Evolutionary conservation across 2,888 invertebrate species (phyloP), one percentile per base, ranked within the genome.

Genomic region (Coremacera marginata): DNA sequence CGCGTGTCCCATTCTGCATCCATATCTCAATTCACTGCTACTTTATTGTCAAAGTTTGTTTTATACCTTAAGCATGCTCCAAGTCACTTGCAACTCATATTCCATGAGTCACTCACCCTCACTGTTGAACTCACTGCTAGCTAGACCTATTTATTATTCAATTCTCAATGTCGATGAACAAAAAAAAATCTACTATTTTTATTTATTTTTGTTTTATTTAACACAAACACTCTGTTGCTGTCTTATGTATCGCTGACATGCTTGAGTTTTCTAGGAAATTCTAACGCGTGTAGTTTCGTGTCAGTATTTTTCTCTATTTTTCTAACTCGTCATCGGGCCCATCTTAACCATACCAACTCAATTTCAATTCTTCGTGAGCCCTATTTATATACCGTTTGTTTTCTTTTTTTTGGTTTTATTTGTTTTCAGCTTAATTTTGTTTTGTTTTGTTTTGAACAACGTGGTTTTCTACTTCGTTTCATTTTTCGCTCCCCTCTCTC

Each of bases 151-250:
- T 7, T 37, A 37, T 37, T 37, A 37, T 37, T 37, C 37, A 7
- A 37, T 37, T 8, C 37, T 37, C 37, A 37, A 37, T 37, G 37
- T 37, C 37, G 37, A 37, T 37, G 37, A 37, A 37, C 5, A 5
- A 37, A 37, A 37, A 37, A 37, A 37, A 37, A 37, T 8, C 7
- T 37, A 37, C 7, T 37, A 1, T 37, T 8, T 7, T 8, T 8
- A 1, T 5, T 31, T 31, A 31, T 27, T 65, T n/a, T 3, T 65
- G 19, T 25, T 60, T 19, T 19, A 19, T 44, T 70, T 5, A 34
- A 14, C 34, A 55, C 34, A 52, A 31, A 55, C 51, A 55, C 70
- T 37, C 5, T 52, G 52, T 70, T 68, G 51, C 51, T 68, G 63
- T 34, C 31, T 37, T 7, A 19, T 7, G 19, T n/a, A 37, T 44